These are phyloP conservation scores for Chrysomallon squamiferum DNA, from an alignment of 1,140 invertebrate genomes.

Conservation along the genomic window DNA sequence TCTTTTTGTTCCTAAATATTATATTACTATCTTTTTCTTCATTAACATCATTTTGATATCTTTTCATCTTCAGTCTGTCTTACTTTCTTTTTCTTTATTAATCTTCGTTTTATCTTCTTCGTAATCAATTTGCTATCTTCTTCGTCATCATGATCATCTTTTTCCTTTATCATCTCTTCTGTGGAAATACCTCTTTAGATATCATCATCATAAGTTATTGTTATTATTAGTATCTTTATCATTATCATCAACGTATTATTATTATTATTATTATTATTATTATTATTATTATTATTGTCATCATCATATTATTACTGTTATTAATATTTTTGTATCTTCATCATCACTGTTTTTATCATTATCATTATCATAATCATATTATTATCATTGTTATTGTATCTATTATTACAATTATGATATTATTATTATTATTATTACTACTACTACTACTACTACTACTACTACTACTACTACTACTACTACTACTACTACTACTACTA, in stretches of 20 bases:
- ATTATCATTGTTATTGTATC: too few relatives aligned
- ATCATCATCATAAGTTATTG: not conserved
- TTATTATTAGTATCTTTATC: not conserved
- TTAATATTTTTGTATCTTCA: not conserved
- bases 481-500: too few relatives aligned
- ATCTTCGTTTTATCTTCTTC: not conserved
- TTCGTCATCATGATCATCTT: too few relatives aligned
- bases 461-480: too few relatives aligned
- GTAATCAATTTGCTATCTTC: too few relatives aligned
- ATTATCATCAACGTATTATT: not conserved
- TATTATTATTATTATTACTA: too few relatives aligned
- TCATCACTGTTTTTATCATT: not conserved
- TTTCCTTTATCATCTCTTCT: not conserved
- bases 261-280: not conserved
- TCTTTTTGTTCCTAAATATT: too few relatives aligned
- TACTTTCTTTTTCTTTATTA: not conserved
- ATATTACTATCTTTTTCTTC: not conserved
- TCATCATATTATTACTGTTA: not conserved
- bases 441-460: too few relatives aligned
- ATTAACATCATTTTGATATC: not conserved
- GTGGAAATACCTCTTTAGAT: not conserved
- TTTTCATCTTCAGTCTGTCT: not conserved
- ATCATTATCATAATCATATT: too few relatives aligned
- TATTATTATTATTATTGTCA: not conserved
- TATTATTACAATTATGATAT: too few relatives aligned